phyloP scores from a whole-genome alignment of 1,140 invertebrate genomes.

The Leptestheria dahalacensis region DNA sequence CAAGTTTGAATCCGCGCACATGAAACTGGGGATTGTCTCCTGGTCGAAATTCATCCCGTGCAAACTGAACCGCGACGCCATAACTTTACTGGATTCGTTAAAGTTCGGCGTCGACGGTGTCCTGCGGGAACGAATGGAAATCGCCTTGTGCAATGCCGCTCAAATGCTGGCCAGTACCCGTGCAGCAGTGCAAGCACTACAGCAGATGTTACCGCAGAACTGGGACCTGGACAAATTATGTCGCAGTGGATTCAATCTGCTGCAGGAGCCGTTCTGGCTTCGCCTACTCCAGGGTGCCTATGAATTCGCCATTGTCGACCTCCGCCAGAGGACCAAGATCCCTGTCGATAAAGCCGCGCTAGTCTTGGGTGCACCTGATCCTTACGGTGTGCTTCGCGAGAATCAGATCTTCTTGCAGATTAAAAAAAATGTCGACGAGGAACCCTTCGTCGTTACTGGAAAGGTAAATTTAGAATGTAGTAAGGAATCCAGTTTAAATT shows the following conservation, averaged over 20 bases:
- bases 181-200: neutral
- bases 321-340: neutral
- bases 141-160: neutral
- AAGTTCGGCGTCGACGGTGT: neutral
- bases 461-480: too few relatives aligned
- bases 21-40: neutral
- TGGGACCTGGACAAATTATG: neutral
- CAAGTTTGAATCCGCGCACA: neutral
- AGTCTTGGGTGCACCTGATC: neutral
- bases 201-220: neutral
- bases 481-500: too few relatives aligned
- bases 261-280: slow-evolving; percentile 1
- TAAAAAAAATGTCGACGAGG: neutral
- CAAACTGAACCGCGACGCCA: neutral
- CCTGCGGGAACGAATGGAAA: neutral
- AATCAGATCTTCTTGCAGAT: neutral
- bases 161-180: neutral
- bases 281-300: neutral
- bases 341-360: neutral
- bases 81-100: slow-evolving; percentile 4
- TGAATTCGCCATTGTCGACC: neutral
- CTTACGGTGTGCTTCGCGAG: neutral
- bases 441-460: neutral
- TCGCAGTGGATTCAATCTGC: neutral
- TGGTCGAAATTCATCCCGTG: neutral